These are phyloP conservation scores for Darwinula stevensoni DNA, from an alignment of 2,888 invertebrate species.

Conservation along the genomic window DNA sequence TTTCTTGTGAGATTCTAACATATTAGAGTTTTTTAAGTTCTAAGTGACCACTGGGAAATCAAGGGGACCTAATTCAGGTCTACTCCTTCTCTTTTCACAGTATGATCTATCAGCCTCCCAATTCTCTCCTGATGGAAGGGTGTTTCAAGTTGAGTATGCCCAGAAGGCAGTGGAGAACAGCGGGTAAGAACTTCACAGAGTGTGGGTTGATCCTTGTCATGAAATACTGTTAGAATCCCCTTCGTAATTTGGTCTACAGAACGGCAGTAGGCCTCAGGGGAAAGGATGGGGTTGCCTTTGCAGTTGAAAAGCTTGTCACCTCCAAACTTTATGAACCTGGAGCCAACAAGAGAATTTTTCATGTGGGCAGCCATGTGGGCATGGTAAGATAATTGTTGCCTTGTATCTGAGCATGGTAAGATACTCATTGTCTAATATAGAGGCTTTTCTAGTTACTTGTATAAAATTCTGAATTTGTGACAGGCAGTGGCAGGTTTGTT, in stretches of 20 bases:
- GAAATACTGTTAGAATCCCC: too few species aligned
- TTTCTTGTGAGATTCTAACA: neutral
- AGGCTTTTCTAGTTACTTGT: constrained; percentile 3
- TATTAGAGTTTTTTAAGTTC: too few species aligned
- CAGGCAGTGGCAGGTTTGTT: constrained; percentile 63
- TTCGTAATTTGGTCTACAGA: too few species aligned
- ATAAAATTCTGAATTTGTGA: constrained; percentile 6
- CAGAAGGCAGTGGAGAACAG: constrained; percentile 95
- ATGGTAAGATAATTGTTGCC: constrained; percentile 40
- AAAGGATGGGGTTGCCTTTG: constrained; percentile 86
- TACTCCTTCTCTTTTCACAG: constrained; percentile 23
- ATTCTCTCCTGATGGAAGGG: constrained; percentile 95
- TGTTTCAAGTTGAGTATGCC: constrained; percentile 99
- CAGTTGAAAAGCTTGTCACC: constrained; percentile 82
- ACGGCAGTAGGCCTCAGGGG: constrained; percentile 82
- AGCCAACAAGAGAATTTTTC: constrained; percentile 59
- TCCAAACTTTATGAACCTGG: constrained; percentile 76
- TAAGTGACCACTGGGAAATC: too few species aligned
- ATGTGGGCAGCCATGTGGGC: constrained; percentile 76
- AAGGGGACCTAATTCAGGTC: neutral
- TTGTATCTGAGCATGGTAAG: neutral
- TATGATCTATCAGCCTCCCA: constrained; percentile 99
- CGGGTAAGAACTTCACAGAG: constrained; percentile 37
- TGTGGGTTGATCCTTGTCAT: too few species aligned
- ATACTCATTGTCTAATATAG: constrained; percentile 4